Evolutionary conservation across 2,113 vertebrate genomes (phyloP).

Genomic region (Gambusia holbrooki): DNA sequence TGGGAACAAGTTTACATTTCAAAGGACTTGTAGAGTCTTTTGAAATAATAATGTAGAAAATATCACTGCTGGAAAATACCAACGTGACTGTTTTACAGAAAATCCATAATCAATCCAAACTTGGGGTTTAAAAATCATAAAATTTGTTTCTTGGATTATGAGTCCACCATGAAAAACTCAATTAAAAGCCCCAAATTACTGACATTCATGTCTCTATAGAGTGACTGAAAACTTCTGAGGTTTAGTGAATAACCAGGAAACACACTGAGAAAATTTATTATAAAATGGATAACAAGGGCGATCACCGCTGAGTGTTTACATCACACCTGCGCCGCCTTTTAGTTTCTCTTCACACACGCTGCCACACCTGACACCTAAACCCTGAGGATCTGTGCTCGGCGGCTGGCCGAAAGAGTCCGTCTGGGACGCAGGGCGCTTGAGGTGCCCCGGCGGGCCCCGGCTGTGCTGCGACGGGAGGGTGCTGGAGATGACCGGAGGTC

Average conservation of each 20-base stretch:
- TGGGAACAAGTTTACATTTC: too few relatives aligned
- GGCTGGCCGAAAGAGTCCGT: slow-evolving; percentile 55
- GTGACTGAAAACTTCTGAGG: background rate
- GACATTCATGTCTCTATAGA: background rate
- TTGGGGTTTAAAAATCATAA: background rate
- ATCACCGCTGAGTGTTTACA: slow-evolving; percentile 11
- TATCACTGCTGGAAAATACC: too few relatives aligned
- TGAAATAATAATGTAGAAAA: too few relatives aligned
- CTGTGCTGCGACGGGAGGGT: slow-evolving; percentile 27
- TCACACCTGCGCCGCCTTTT: slow-evolving; percentile 10
- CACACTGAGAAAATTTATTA: background rate
- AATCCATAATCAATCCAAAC: background rate
- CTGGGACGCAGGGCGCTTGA: slow-evolving; percentile 40
- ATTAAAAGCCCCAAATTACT: too few relatives aligned
- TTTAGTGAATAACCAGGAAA: background rate
- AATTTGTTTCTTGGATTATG: background rate
- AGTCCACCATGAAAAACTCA: background rate
- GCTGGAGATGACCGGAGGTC: slow-evolving; percentile 46
- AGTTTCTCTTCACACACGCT: slow-evolving; percentile 16
- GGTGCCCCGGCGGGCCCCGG: slow-evolving; percentile 34
- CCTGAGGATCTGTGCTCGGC: slow-evolving; percentile 72
- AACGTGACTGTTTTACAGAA: background rate
- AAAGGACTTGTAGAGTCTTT: too few relatives aligned
- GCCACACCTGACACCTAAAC: slow-evolving; percentile 81
- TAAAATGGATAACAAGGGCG: background rate